Base-by-base conservation (phyloP, 2,888 invertebrate genomes). In the Apodemia hepburni region DNA sequence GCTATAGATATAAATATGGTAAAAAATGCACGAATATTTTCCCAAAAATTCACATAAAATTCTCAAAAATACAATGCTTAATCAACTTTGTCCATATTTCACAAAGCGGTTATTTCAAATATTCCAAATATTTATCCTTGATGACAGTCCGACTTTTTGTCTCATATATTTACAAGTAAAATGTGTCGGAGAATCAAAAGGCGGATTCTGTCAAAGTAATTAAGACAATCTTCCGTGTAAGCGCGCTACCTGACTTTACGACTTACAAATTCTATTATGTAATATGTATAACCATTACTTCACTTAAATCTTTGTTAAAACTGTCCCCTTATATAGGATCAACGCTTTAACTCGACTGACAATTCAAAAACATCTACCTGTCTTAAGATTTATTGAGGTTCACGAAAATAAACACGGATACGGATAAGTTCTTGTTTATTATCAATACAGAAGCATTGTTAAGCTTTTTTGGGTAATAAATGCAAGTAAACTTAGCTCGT, bases 251-350 rank as follows among this genome's bases (percentile, higher is more conserved):
- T 89, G 88, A 72, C 71, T 76, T 89, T 89, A 54, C 54, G 12
- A 54, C 54, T 57, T 29, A 57, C 54, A 57, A 57, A 57, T 57
- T 57, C 54, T 57, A 57, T 57, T 57, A 57, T 57, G 54, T 57
- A 57, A 29, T 89, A 85, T 88, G 85, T 84, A 86, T 84, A 78
- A 57, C 77, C 74, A 82, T 89, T 90, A 88, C 88, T 86, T 89
- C 84, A 87, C 75, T 81, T 80, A 79, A 81, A 73, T 76, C 74
- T 74, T 71, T 68, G 66, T 75, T 76, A 79, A 78, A 75, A 77
- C 77, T 70, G 67, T 66, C 67, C 66, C 73, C 72, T 75, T 76
- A 80, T 85, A 84, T 72, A 80, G 82, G 85, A 88, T 87, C 80
- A 87, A 75, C 85, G 78, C 75, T 75, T 81, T 87, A 88, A 88